Conservation (phyloP, 2,888 invertebrate species). For the Epinotia ramella region DNA sequence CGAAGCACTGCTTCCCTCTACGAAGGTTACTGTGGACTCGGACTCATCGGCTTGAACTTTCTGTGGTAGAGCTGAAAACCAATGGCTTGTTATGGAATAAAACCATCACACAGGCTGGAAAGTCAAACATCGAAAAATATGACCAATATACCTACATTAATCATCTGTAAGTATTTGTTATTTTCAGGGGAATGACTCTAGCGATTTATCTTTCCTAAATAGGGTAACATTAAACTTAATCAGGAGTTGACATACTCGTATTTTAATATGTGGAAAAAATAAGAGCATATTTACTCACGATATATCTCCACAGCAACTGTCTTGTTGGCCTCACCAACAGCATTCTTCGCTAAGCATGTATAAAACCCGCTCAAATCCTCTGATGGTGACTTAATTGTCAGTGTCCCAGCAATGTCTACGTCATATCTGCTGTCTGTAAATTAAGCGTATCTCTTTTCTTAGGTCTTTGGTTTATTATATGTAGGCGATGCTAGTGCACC, state of each 20-base stretch:
- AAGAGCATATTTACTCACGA: conserved; percentile 59
- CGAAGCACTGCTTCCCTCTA: conserved; percentile 61
- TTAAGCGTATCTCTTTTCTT: neutral
- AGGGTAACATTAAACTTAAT: no score
- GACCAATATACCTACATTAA: no score
- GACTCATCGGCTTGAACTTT: conserved; percentile 63
- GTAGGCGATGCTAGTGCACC: no score
- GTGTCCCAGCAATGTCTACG: conserved; percentile 65
- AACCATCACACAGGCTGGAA: no score
- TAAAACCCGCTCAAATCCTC: conserved; percentile 83
- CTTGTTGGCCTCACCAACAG: conserved; percentile 72
- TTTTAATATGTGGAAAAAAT: no score
- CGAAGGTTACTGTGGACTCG: conserved; percentile 52
- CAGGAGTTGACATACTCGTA: no score
- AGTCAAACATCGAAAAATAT: no score
- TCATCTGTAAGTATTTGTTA: no score
- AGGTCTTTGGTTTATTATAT: no score
- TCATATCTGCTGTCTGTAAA: conserved; percentile 65
- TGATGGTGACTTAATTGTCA: conserved; percentile 71
- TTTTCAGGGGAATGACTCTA: no score
- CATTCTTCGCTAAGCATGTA: conserved; percentile 84
- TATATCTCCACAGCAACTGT: conserved; percentile 69
- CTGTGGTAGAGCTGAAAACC: conserved; percentile 61
- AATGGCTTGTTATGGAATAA: neutral
- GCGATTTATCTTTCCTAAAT: no score